Conservation (phyloP, 1,140 invertebrate species). For the Trichogramma pretiosum region DNA sequence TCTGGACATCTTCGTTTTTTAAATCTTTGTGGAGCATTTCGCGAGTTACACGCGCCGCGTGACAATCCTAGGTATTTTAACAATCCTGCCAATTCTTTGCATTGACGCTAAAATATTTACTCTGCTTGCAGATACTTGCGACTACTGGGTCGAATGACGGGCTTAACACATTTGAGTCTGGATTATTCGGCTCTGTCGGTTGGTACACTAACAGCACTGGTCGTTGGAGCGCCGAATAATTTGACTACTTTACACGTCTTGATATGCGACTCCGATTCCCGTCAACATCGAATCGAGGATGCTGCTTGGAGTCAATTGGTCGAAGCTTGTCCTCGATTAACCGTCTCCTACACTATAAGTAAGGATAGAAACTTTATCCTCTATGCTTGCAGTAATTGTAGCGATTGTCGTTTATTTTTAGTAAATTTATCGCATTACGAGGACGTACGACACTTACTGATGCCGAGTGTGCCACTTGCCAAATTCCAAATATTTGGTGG, state of each 20-base stretch:
- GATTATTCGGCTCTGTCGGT: conserved; percentile 43
- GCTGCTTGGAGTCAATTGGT: conserved; percentile 35
- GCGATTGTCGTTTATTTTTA: conserved; percentile 20
- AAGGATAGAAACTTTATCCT: conserved; percentile 4
- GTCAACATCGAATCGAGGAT: conserved; percentile 35
- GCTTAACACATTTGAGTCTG: conserved; percentile 31
- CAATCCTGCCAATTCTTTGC: not conserved
- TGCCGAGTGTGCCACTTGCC: conserved; percentile 39
- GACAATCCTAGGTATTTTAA: conserved; percentile 32
- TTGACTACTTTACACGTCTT: conserved; percentile 32
- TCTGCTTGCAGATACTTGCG: conserved; percentile 29
- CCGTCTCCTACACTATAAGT: conserved; percentile 40
- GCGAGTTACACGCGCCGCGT: conserved; percentile 38
- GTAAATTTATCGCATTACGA: conserved; percentile 43
- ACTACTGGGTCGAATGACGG: conserved; percentile 30
- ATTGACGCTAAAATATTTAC: not conserved
- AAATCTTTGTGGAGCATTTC: conserved; percentile 39
- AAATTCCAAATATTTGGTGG: conserved; percentile 41
- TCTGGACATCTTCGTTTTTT: conserved; percentile 28
- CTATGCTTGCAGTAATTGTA: not conserved
- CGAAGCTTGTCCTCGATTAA: conserved; percentile 33
- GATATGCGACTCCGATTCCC: conserved; percentile 36
- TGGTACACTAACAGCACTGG: conserved; percentile 31
- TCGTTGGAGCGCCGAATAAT: conserved; percentile 27
- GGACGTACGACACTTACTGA: conserved; percentile 37